phyloP scores from a whole-genome alignment of 2,797 vertebrate species.

The Glyptemys insculpta region DNA sequence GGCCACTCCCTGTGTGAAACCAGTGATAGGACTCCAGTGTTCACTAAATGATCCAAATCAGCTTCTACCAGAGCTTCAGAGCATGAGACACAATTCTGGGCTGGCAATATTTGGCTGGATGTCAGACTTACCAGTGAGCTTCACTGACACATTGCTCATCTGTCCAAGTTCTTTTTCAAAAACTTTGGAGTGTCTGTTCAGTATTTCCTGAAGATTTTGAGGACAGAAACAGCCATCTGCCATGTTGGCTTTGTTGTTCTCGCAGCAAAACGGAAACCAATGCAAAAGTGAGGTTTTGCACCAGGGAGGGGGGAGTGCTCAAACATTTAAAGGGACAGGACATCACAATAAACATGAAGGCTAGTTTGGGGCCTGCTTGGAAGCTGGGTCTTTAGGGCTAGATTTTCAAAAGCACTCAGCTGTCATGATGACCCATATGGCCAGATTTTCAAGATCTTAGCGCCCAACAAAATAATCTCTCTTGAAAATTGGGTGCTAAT shows the following conservation, averaged over 20 bases:
- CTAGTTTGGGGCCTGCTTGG: neutral
- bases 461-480: neutral
- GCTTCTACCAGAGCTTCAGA: no score
- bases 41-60: no score
- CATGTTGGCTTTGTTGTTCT: neutral
- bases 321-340: neutral
- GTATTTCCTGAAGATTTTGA: no score
- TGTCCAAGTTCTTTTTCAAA: no score
- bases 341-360: neutral
- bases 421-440: neutral
- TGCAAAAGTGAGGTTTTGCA: neutral
- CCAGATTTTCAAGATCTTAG: neutral
- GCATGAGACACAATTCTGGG: no score
- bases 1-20: no score
- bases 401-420: neutral
- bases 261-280: neutral
- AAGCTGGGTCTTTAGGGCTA: neutral
- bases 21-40: no score
- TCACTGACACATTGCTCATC: no score
- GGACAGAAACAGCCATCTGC: neutral
- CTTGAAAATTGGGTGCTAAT: neutral
- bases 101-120: no score
- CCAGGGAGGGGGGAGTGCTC: neutral
- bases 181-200: no score
- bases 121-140: no score